phyloP scores from a whole-genome alignment of 2,797 vertebrate genomes.

The Fistularia commersonii region DNA sequence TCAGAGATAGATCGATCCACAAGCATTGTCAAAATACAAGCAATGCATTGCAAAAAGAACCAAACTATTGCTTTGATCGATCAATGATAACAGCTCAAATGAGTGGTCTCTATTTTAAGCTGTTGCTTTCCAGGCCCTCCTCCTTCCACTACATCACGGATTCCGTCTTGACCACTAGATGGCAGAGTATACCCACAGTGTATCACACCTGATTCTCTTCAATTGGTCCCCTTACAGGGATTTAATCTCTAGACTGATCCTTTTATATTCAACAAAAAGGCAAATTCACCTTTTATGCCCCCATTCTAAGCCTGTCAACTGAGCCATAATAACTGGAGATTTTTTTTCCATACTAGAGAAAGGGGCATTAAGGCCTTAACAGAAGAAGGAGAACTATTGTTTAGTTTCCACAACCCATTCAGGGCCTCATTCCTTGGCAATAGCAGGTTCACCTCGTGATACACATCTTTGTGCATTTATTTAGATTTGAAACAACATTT shows the following conservation, averaged over 20 bases:
- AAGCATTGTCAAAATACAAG: too few relatives aligned
- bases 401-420: constrained; percentile 33
- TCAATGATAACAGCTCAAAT: neutral
- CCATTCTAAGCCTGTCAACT: too few relatives aligned
- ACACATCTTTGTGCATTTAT: neutral
- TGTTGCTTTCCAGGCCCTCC: neutral
- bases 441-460: constrained; percentile 13
- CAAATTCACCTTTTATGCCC: too few relatives aligned
- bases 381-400: constrained; percentile 43
- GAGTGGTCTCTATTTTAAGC: neutral
- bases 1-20: too few relatives aligned
- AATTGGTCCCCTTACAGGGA: neutral
- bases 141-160: constrained; percentile 5
- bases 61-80: too few relatives aligned
- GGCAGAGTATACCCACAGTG: constrained; percentile 26
- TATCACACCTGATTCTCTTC: neutral
- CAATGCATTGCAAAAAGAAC: too few relatives aligned
- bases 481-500: neutral
- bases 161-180: constrained; percentile 15
- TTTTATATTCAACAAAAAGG: neutral
- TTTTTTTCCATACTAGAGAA: too few relatives aligned
- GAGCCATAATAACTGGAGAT: too few relatives aligned
- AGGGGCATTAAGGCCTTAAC: constrained; percentile 13
- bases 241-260: neutral
- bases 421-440: constrained; percentile 30